Percentiles rank a stretch among this genome's conserved stretches.
Evolutionary conservation across 2,888 invertebrate genomes (phyloP).

Genomic region (Drosophila borborema): DNA sequence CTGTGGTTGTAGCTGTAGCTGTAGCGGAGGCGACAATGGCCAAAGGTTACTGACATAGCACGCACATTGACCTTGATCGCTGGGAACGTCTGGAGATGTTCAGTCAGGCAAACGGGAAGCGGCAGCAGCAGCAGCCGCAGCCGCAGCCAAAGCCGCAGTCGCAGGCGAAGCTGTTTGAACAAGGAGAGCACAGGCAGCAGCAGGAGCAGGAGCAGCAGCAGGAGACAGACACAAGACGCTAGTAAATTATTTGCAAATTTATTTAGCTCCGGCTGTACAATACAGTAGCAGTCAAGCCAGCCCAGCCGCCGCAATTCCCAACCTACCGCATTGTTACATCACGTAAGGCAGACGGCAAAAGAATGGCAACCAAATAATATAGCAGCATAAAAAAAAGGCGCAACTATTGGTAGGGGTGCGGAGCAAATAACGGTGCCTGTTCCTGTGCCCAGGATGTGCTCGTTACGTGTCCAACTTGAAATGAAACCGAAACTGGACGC

Average conservation of each 20-base stretch:
- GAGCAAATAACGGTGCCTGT: neutral
- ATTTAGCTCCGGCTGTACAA: constrained; percentile 53
- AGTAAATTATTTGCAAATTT: constrained; percentile 77
- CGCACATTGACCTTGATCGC: constrained; percentile 82
- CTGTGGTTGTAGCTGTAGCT: constrained; percentile 12
- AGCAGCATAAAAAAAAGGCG: constrained; percentile 2
- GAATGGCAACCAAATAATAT: constrained; percentile 12
- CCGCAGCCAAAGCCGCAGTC: constrained; percentile 17
- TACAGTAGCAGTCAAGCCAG: neutral
- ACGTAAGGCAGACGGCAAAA: constrained; percentile 63
- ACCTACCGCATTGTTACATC: constrained; percentile 78
- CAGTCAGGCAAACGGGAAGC: constrained; percentile 22
- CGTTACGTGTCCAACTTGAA: constrained; percentile 65
- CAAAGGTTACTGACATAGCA: constrained; percentile 81
- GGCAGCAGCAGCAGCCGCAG: constrained; percentile 13
- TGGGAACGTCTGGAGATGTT: constrained; percentile 59
- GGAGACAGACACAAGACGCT: constrained; percentile 37
- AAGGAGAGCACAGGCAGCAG: constrained; percentile 4
- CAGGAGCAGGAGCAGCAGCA: constrained; percentile 1
- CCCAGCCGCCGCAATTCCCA: constrained; percentile 53
- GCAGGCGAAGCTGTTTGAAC: constrained; percentile 7
- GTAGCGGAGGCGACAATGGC: constrained; percentile 66
- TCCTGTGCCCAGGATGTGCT: constrained; percentile 54
- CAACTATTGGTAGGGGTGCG: no score
- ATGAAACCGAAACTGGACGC: constrained; percentile 78